phyloP scores from a whole-genome alignment of 2,113 vertebrate genomes.

The Nibea coibor region DNA sequence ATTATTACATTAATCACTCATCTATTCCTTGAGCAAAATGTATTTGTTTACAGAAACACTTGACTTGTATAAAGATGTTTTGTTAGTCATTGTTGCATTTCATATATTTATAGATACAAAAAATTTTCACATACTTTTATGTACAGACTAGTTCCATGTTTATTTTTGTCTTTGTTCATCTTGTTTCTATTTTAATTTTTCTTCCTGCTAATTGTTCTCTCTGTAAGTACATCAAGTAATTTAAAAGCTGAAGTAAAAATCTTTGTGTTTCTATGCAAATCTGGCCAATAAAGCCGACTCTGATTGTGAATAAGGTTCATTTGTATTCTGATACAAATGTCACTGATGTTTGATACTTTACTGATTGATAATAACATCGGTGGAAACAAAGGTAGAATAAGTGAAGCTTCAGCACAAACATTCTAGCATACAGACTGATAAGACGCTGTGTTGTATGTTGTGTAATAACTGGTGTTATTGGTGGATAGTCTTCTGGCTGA shows the following conservation, averaged over 20 bases:
- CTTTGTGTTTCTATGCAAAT: neutral
- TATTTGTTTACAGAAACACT: no score
- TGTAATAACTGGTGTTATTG: no score
- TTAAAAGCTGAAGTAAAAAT: neutral
- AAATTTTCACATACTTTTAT: no score
- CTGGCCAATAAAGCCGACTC: neutral
- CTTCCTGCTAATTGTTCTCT: neutral
- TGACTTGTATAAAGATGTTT: no score
- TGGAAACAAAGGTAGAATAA: neutral
- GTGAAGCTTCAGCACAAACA: neutral
- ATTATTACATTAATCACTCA: no score
- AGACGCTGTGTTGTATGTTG: neutral
- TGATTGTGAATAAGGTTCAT: neutral
- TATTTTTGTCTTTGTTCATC: no score
- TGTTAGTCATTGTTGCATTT: no score
- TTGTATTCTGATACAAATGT: neutral
- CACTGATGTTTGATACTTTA: neutral
- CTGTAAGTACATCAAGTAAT: neutral
- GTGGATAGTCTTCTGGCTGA: neutral
- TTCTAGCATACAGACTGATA: neutral
- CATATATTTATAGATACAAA: no score
- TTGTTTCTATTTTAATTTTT: no score
- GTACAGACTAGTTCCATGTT: no score
- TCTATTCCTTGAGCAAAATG: no score
- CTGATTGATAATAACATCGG: neutral